These are phyloP conservation scores for Cottus gobio DNA, from an alignment of 2,113 vertebrate genomes.

Conservation along the genomic window DNA sequence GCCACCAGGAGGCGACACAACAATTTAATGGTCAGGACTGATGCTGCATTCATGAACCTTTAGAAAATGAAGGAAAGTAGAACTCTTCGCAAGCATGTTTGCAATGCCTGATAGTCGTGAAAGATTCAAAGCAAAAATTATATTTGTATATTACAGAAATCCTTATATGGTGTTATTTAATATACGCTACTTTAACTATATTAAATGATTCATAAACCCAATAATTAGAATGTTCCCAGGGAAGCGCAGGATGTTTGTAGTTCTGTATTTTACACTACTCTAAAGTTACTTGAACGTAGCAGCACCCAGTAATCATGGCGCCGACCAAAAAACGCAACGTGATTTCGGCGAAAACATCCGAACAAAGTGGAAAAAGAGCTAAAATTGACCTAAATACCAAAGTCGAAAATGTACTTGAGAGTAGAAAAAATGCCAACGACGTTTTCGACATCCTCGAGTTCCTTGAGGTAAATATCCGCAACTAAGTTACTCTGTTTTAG, in stretches of 20 bases:
- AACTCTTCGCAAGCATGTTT: fast-evolving
- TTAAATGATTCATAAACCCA: not conserved
- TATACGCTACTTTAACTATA: fast-evolving
- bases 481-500: no score
- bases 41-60: constrained; percentile 18
- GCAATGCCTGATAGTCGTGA: not conserved
- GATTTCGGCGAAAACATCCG: constrained; percentile 50
- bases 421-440: constrained; percentile 85
- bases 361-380: constrained; percentile 33
- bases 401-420: constrained; percentile 80
- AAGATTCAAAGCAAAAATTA: not conserved
- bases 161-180: fast-evolving
- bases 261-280: fast-evolving
- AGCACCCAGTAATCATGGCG: constrained; percentile 76
- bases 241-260: not conserved
- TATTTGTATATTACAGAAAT: not conserved
- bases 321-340: constrained; percentile 78
- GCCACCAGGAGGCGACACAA: constrained; percentile 27
- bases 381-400: constrained; percentile 64
- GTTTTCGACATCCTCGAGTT: constrained; percentile 89
- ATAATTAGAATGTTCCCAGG: not conserved
- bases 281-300: not conserved
- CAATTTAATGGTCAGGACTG: fast-evolving
- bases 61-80: not conserved
- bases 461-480: constrained; percentile 68